phyloP scores from a whole-genome alignment of 2,888 invertebrate genomes.

The Drosophila kambysellisi region DNA sequence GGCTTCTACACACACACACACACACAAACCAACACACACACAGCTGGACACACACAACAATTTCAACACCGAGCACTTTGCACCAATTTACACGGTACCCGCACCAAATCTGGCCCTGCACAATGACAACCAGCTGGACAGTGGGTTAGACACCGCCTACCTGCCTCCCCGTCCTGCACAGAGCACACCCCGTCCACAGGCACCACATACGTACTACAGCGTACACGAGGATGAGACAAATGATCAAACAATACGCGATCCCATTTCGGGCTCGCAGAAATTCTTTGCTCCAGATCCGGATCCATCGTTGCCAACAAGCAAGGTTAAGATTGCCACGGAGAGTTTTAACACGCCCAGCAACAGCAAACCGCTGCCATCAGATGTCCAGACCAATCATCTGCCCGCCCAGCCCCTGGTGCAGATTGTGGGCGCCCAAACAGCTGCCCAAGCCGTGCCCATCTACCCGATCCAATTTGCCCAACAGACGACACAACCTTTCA shows the following conservation, averaged over 20 bases:
- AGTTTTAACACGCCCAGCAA: constrained; percentile 85
- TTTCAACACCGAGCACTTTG: constrained; percentile 94
- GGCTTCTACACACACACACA: not conserved
- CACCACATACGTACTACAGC: constrained; percentile 85
- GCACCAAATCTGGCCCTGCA: constrained; percentile 89
- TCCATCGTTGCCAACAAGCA: constrained; percentile 85
- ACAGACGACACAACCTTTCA: constrained; percentile 84
- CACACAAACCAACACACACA: not conserved
- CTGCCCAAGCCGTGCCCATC: constrained; percentile 85
- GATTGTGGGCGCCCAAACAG: constrained; percentile 85
- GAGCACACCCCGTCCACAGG: constrained; percentile 42
- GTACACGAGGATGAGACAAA: constrained; percentile 87
- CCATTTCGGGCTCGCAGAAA: constrained; percentile 84
- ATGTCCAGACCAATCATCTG: constrained; percentile 82
- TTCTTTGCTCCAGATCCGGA: constrained; percentile 86
- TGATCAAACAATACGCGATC: constrained; percentile 84
- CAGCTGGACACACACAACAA: constrained; percentile 81
- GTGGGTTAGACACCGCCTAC: constrained; percentile 72
- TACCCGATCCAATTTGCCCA: constrained; percentile 85
- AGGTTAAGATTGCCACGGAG: constrained; percentile 84
- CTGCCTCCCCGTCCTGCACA: constrained; percentile 62
- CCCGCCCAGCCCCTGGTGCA: constrained; percentile 82
- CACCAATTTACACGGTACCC: constrained; percentile 94
- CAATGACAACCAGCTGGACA: constrained; percentile 82
- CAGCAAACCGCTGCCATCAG: constrained; percentile 83